phyloP scores from a whole-genome alignment of 1,140 invertebrate species.

The Drosophila serrata region DNA sequence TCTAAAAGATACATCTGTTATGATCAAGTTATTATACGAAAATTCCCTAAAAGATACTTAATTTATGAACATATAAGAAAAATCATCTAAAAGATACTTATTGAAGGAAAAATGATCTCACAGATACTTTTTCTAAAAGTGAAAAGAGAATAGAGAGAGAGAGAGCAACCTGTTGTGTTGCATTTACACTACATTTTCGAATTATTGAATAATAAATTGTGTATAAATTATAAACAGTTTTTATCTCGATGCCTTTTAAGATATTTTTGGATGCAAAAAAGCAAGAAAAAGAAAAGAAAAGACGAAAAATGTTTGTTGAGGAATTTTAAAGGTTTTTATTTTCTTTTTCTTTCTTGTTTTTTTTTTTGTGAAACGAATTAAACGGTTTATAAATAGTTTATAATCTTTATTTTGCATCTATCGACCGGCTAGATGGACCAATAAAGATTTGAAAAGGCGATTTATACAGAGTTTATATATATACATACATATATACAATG shows the following conservation, averaged over 20 bases:
- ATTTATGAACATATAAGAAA: too few species aligned
- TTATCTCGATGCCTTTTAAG: conserved; percentile 3
- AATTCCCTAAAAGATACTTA: not conserved
- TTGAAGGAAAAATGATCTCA: not conserved
- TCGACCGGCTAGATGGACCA: conserved; percentile 4
- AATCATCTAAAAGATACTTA: not conserved
- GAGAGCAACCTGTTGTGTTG: conserved; percentile 19
- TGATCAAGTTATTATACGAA: not conserved
- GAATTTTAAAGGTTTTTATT: conserved; percentile 7
- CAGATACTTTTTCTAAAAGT: not conserved
- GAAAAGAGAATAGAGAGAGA: too few species aligned
- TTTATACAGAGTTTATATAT: conserved; percentile 1
- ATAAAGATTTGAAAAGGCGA: conserved; percentile 1
- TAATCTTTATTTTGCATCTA: conserved; percentile 20
- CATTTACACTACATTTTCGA: conserved; percentile 3
- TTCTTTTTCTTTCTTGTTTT: not conserved
- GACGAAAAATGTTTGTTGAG: not conserved
- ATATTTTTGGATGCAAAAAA: conserved; percentile 14
- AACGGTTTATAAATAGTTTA: conserved; percentile 12
- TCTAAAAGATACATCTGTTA: not conserved
- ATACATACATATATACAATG: not conserved
- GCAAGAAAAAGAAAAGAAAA: not conserved
- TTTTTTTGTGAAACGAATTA: conserved; percentile 1
- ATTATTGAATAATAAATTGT: conserved; percentile 19
- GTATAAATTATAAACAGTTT: conserved; percentile 26